Base-by-base conservation (phyloP, 2,888 invertebrate species). In the Kuschelorhynchus macadamiae region DNA sequence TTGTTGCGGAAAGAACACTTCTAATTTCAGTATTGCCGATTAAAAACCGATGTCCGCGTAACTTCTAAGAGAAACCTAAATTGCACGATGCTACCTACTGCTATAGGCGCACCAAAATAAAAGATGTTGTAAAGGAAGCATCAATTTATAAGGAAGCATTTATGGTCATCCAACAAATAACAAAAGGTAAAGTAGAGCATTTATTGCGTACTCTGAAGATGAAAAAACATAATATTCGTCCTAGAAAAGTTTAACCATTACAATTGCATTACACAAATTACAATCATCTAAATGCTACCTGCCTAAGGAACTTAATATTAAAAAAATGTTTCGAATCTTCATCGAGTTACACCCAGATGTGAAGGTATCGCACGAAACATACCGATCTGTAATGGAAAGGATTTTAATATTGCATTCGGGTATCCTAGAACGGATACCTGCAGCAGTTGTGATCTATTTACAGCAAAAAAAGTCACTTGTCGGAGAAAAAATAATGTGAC, bases 291-390 rank as follows among this genome's bases (percentile, higher is more conserved):
- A 46, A 46, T 14, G 12, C 5, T 49, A 49, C 14, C 20, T 64
- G 1, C 41, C 64, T 16, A 56, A 64, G 17, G 47, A 56, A n/a
- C 11, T 64, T 8, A 64, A 64, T 41, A 17, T 84, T 88, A 85
- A 18, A 56, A 75, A 62, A 74, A 72, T 67, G n/a, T 67, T 60
- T 46, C 25, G 53, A 36, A 67, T 73, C 69, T 72, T 70, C 44
- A 17, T 50, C 36, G 70, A 71, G 4, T 25, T 25, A 25, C 25
- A 25, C 7, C 25, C 25, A 25, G 7, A 25, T 25, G 3, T 25
- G 25, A 25, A 25, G 25, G 25, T 25, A 25, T 25, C 25, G 25
- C 7, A 25, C 7, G 25, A 25, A 25, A 25, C 25, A 25, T 25
- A 25, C 25, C 25, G 25, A 3, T 25, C 7, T 25, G 36, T 50